Percentiles rank a stretch among this genome's conserved stretches.
Evolutionary conservation across 2,888 invertebrate genomes (phyloP).

Genomic region (Drosophila mulleri): DNA sequence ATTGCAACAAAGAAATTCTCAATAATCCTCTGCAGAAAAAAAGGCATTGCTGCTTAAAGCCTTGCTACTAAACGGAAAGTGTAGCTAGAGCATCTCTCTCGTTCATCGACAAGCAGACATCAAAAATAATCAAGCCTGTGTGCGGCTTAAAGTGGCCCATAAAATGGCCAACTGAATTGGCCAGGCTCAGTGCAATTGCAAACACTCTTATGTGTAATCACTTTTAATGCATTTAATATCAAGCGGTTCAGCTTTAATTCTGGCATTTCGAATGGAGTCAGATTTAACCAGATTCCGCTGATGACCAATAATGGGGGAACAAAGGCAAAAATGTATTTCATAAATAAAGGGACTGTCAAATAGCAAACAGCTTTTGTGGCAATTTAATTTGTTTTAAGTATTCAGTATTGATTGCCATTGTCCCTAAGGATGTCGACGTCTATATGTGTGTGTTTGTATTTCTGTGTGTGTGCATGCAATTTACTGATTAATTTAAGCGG

Average conservation of each 20-base stretch:
- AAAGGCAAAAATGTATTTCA: constrained; percentile 33
- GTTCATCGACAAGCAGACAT: not conserved
- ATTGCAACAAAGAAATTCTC: constrained; percentile 13
- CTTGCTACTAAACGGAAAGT: not conserved
- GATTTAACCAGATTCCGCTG: constrained; percentile 24
- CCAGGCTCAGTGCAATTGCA: not conserved
- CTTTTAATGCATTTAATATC: constrained; percentile 2
- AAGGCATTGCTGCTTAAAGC: not conserved
- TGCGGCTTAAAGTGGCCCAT: constrained; percentile 1
- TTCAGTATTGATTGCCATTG: constrained; percentile 38
- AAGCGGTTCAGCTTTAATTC: not conserved
- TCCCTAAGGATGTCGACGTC: constrained; percentile 4
- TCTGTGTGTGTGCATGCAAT: constrained; percentile 51
- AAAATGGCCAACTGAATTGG: not conserved
- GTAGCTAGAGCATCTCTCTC: not conserved
- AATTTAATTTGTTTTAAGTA: constrained; percentile 59
- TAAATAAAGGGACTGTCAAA: constrained; percentile 49
- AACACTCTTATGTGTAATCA: constrained; percentile 4
- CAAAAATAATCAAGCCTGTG: constrained; percentile 2
- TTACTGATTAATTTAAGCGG: constrained; percentile 73
- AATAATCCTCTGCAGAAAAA: not conserved
- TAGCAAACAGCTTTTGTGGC: constrained; percentile 59
- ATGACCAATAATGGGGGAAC: constrained; percentile 29
- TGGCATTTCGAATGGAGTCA: not conserved
- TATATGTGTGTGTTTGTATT: constrained; percentile 1